These are phyloP conservation scores for Meloidogyne chitwoodi DNA, from an alignment of 1,140 invertebrate species.

Conservation along the genomic window DNA sequence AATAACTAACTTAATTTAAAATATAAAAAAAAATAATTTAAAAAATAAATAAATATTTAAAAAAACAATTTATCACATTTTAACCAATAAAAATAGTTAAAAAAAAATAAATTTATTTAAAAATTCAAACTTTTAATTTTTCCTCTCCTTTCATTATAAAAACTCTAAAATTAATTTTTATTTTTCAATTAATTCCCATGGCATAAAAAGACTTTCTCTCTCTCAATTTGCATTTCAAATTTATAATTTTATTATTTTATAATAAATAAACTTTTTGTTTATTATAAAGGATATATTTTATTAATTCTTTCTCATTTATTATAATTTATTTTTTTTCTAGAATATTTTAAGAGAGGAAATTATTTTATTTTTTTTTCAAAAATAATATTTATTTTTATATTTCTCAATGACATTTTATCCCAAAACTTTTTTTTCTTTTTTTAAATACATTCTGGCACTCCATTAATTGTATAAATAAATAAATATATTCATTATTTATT, in stretches of 20 bases:
- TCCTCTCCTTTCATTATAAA: neutral
- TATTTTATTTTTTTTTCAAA: neutral
- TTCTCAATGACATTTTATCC: neutral
- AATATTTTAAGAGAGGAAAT: neutral
- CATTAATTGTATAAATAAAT: neutral
- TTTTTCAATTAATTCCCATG: neutral
- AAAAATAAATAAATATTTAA: too few species aligned
- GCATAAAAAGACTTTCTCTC: neutral
- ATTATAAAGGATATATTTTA: neutral
- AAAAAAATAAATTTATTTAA: too few species aligned
- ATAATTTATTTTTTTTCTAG: neutral
- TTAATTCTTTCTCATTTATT: neutral
- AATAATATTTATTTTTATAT: too few species aligned
- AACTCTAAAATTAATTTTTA: neutral
- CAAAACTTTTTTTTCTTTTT: neutral
- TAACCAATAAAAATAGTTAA: too few species aligned
- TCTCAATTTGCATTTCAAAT: neutral
- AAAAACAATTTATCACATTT: too few species aligned
- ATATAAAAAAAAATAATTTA: too few species aligned
- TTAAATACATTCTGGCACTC: neutral
- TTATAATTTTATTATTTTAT: neutral
- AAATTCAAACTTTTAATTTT: neutral
- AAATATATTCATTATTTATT: neutral
- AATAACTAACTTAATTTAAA: too few species aligned
- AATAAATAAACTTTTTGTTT: slow-evolving; percentile 4